phyloP scores from a whole-genome alignment of 2,113 vertebrate species.

The Morone chrysops region DNA sequence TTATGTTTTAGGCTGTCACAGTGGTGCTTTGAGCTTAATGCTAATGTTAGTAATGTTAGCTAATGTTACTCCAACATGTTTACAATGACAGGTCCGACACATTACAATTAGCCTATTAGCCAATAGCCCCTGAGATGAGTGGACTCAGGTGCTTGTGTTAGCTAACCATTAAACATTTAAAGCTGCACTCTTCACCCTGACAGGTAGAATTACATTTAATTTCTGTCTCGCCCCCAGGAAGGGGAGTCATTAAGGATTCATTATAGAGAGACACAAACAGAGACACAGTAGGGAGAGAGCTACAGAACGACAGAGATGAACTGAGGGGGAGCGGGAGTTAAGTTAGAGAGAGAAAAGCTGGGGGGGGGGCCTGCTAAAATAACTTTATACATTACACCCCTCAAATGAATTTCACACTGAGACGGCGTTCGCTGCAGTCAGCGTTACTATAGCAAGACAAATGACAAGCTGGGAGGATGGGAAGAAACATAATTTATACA shows the following conservation, averaged over 20 bases:
- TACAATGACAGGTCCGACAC: neutral
- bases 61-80: too few species aligned
- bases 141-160: conserved; percentile 32
- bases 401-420: conserved; percentile 59
- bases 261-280: conserved; percentile 27
- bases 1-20: too few species aligned
- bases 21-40: too few species aligned
- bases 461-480: neutral
- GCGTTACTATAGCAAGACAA: neutral
- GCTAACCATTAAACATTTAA: conserved; percentile 55
- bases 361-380: neutral
- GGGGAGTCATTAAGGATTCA: conserved; percentile 56
- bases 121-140: conserved; percentile 3
- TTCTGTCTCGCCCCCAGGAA: neutral
- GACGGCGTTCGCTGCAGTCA: conserved; percentile 21
- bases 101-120: conserved; percentile 7
- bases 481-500: neutral
- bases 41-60: too few species aligned
- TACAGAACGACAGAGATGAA: neutral
- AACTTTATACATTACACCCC: conserved; percentile 44
- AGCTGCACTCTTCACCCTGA: conserved; percentile 33
- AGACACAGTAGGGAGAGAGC: neutral
- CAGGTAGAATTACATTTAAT: conserved; percentile 21
- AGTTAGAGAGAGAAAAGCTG: neutral
- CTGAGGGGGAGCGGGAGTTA: neutral